phyloP scores from a whole-genome alignment of 2,113 vertebrate genomes.

The Heloderma charlesbogerti region DNA sequence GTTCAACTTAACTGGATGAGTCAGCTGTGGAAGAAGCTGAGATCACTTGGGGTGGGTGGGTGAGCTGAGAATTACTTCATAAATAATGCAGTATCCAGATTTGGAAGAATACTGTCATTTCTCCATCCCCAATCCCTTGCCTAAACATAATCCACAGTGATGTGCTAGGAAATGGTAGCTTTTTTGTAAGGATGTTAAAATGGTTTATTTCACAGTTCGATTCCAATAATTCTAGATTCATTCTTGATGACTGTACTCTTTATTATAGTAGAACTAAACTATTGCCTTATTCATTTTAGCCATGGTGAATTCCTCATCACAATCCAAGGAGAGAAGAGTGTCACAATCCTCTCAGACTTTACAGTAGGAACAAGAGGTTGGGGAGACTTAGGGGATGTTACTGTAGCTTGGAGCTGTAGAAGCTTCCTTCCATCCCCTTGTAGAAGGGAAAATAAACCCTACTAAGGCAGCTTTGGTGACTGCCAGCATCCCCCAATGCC shows the following conservation, averaged over 20 bases:
- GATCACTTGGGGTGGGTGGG: constrained; percentile 20
- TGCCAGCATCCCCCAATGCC: not conserved
- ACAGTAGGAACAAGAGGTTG: not conserved
- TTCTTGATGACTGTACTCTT: not conserved
- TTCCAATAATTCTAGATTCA: not conserved
- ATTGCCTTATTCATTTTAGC: not conserved
- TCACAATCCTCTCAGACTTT: not conserved
- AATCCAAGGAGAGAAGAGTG: not conserved
- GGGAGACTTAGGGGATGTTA: not conserved
- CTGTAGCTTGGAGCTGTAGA: not conserved
- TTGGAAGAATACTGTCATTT: not conserved
- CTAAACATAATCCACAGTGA: not conserved
- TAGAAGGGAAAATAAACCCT: not conserved
- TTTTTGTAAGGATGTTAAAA: not conserved
- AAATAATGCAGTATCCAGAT: constrained; percentile 31
- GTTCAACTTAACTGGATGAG: constrained; percentile 36
- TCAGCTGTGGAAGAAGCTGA: constrained; percentile 44
- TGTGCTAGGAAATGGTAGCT: not conserved
- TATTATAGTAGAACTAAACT: not conserved
- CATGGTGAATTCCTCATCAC: not conserved
- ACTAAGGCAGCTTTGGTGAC: not conserved
- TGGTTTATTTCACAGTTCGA: not conserved
- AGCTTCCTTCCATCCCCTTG: not conserved
- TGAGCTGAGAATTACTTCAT: constrained; percentile 40
- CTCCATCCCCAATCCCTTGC: not conserved